Conservation (phyloP, 1,140 invertebrate species). For the Magallana gigas region DNA sequence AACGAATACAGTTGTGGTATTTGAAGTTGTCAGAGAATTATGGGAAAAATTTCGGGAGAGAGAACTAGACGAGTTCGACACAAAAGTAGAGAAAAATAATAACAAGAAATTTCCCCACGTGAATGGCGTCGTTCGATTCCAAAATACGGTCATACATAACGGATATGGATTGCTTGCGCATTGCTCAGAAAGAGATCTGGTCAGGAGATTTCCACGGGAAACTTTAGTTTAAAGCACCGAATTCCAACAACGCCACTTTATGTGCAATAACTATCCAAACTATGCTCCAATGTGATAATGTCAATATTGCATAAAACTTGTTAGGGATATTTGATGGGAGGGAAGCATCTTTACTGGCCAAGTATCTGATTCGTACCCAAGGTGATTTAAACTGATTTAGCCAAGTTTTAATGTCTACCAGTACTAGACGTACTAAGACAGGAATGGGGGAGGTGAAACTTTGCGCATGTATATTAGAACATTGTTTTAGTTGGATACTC, state of each 20-base stretch:
- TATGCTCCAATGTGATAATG: neutral
- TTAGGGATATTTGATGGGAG: too few species aligned
- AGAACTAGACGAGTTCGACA: neutral
- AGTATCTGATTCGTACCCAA: too few species aligned
- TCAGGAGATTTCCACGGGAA: neutral
- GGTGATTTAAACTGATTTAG: too few species aligned
- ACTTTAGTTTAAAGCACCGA: neutral
- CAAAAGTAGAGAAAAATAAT: constrained; percentile 3
- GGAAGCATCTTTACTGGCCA: too few species aligned
- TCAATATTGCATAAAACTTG: neutral
- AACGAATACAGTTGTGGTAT: constrained; percentile 23
- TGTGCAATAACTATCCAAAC: neutral
- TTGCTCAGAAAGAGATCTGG: constrained; percentile 4
- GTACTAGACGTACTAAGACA: too few species aligned
- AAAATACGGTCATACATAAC: neutral
- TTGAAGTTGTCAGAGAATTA: neutral
- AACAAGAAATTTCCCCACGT: neutral
- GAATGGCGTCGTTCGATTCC: neutral
- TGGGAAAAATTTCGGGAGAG: constrained; percentile 25
- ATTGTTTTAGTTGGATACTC: too few species aligned
- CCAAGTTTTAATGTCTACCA: too few species aligned
- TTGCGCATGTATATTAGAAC: too few species aligned
- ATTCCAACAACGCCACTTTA: neutral
- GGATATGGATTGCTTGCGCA: neutral
- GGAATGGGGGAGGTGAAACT: too few species aligned